Evolutionary conservation across 2,797 vertebrate species (phyloP), one percentile per base, ranked within the genome.

Genomic region (Danio choprae): DNA sequence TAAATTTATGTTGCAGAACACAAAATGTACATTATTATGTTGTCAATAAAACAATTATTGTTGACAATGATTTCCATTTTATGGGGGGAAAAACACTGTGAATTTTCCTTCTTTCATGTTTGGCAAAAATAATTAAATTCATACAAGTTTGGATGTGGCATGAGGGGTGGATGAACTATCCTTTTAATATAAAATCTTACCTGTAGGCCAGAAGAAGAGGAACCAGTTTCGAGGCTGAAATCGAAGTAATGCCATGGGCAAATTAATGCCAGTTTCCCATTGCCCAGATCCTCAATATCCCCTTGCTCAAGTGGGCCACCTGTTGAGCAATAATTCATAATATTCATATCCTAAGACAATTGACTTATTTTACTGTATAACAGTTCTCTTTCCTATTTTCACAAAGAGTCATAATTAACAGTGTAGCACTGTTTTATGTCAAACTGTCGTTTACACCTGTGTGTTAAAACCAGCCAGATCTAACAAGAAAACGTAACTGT

Each of bases 211-310:
- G 88, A 83, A 48, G 91, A 89, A 20, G 91, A 92, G 7, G 74
- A 81, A 7, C 91, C 91, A 0, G 89, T 90, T 55, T 91, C 87
- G 62, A 92, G 86, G 70, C 86, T 87, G 81, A 92, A 92, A 74
- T 92, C 91, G 85, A 91, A 92, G 69, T 89, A 81, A 84, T 92
- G 91, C 91, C 91, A 92, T 0, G 91, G 91, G 68, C 91, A 92
- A 38, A 91, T 88, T 67, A 92, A 74, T 16, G 84, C 89, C 81
- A 89, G 71, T 62, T 85, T 90, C 10, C 91, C 91, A 56, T 89
- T 81, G 29, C 89, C 89, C 11, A 92, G 70, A 71, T 92, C 91
- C 64, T 92, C 91, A 50, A 92, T 91, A 72, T 92, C 90, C 58
- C 91, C 91, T 73, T 89, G 89, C 29, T 92, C 91, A 75, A 92